Evolutionary conservation across 1,140 invertebrate genomes (phyloP), one percentile per base, ranked within the genome.

Genomic region (Panonychus citri): DNA sequence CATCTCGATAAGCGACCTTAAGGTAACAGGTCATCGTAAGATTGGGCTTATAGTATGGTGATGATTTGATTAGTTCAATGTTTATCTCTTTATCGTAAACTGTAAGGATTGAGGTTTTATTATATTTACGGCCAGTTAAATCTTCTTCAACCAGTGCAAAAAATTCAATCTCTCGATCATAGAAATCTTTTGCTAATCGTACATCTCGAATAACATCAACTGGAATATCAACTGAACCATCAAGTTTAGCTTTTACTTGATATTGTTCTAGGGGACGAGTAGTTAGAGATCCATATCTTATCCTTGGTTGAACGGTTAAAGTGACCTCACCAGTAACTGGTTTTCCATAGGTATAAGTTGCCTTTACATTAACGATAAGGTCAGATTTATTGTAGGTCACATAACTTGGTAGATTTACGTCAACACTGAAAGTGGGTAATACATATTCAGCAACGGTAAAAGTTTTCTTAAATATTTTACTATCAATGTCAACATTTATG

Each of bases 361-460:
- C 83, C 42, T 80, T 77, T 13, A 95, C 75, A 25, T 81, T 82
- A 15, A 74, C 75, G 3, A 48, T 25, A 28, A 93, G 75, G 50
- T 78, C 76, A 25, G 79, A 78, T 55, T 87, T 81, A 56, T 79
- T 80, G 64, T 86, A 82, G 1, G 82, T 80, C 0, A 82, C 73
- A 68, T 88, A 85, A 58, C 81, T 75, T 1, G 84, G 80, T 1
- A 84, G 76, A 25, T 93, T 76, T 19, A 96, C 83, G 66, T 90
- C 78, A 26, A 95, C 82, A 66, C 89, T 78, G 69, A 90, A 95
- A 63, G 91, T 89, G 0, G 90, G 90, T 34, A 90, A 69, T 27
- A 95, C 81, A 68, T 94, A 95, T 70, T 93, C 84, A 3, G 85
- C 84, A 15, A 93, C 82, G 64, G 81, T 74, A 57, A 93, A 80